phyloP scores from a whole-genome alignment of 2,113 vertebrate genomes.

The Pterocles orientalis region DNA sequence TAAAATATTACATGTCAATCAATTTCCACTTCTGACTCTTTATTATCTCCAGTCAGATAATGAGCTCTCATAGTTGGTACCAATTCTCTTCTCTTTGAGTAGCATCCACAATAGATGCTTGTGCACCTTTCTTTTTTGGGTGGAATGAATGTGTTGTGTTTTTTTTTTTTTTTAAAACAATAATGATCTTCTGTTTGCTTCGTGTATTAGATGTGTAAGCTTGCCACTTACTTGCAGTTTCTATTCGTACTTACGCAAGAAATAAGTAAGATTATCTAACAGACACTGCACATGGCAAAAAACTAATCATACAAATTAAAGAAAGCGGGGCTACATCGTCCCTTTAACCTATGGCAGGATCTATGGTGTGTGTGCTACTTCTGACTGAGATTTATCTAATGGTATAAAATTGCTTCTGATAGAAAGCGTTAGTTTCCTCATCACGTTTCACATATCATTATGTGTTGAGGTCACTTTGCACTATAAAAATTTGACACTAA shows the following conservation, averaged over 20 bases:
- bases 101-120: not conserved
- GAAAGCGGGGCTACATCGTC: not conserved
- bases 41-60: not conserved
- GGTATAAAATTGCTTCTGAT: not conserved
- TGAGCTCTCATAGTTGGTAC: not conserved
- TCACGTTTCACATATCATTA: constrained; percentile 6
- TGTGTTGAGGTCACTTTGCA: constrained; percentile 11
- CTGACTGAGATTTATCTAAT: not conserved
- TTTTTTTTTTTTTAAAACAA: not conserved
- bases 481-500: constrained; percentile 19
- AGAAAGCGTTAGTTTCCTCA: constrained; percentile 18
- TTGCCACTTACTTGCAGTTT: not conserved
- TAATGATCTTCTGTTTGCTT: not conserved
- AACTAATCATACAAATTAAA: not conserved
- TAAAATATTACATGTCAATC: not conserved
- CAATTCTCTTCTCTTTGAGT: not conserved
- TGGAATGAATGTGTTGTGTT: not conserved
- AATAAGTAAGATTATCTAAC: not conserved
- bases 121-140: not conserved
- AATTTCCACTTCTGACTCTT: not conserved
- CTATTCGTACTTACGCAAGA: not conserved
- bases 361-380: not conserved
- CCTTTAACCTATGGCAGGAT: not conserved
- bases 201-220: not conserved
- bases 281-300: not conserved